These are phyloP conservation scores for Poeciliopsis retropinna DNA, from an alignment of 2,113 vertebrate genomes.

Conservation along the genomic window DNA sequence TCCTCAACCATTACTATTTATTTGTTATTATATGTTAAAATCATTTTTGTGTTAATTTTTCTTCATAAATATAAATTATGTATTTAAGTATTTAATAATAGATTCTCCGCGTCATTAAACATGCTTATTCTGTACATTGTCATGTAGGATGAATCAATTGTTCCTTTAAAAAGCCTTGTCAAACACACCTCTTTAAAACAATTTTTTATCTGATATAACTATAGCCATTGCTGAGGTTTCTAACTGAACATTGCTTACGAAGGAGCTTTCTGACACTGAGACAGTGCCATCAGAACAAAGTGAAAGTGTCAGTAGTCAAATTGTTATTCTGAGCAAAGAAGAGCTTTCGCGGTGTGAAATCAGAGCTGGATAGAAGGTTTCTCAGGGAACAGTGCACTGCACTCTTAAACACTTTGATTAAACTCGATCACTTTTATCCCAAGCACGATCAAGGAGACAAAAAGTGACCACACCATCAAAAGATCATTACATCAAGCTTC, in stretches of 20 bases:
- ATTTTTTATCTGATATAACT: not conserved
- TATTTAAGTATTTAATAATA: not conserved
- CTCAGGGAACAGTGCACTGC: not conserved
- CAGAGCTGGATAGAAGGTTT: conserved; percentile 7
- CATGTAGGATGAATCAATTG: conserved; percentile 3
- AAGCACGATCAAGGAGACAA: not conserved
- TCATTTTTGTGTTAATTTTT: no score
- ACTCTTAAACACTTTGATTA: conserved; percentile 1
- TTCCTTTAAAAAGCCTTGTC: not conserved
- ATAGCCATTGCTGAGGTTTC: not conserved
- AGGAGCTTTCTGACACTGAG: not conserved
- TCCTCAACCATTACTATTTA: no score
- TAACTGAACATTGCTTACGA: conserved; percentile 6
- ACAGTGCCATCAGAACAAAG: conserved; percentile 1
- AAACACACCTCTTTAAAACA: conserved; percentile 1
- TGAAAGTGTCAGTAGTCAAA: conserved; percentile 9
- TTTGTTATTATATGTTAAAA: no score
- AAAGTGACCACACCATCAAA: conserved; percentile 11
- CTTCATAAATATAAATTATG: no score
- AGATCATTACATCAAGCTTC: conserved; percentile 14
- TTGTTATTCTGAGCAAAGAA: conserved; percentile 13
- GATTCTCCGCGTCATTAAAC: not conserved
- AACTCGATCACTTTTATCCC: conserved; percentile 11
- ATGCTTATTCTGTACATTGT: not conserved
- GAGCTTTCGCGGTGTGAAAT: conserved; percentile 3